A percentile compares a stretch with the other conserved stretches of the same genome.
phyloP scores from a whole-genome alignment of 2,113 vertebrate genomes.

The Antechinus flavipes region DNA sequence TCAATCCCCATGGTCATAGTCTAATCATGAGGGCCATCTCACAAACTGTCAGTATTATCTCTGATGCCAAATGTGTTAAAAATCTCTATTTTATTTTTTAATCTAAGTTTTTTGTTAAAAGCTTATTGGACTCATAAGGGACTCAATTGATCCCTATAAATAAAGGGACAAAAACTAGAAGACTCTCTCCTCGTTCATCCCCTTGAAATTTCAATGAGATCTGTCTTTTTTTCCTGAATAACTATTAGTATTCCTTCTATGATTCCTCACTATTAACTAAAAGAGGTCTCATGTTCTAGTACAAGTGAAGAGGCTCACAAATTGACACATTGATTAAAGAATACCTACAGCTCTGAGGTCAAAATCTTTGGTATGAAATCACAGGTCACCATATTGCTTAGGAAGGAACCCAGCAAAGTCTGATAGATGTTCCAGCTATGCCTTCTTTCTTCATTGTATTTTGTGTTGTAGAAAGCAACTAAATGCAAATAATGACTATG shows the following conservation, averaged over 20 bases:
- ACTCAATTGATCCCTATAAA: neutral
- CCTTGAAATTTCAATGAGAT: neutral
- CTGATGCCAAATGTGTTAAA: neutral
- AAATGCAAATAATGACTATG: neutral
- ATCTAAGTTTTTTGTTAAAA: neutral
- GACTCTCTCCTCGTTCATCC: neutral
- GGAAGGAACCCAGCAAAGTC: neutral
- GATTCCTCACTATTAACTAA: neutral
- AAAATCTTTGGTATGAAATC: neutral
- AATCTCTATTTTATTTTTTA: neutral
- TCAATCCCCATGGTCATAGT: neutral
- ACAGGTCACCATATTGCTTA: neutral
- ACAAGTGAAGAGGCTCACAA: neutral
- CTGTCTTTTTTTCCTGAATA: neutral
- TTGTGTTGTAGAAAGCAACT: neutral
- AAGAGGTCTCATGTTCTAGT: neutral
- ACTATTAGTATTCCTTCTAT: neutral
- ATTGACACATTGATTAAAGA: neutral
- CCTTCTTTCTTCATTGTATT: neutral
- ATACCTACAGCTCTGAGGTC: neutral
- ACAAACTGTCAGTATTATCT: neutral
- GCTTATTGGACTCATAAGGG: neutral
- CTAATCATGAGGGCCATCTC: neutral
- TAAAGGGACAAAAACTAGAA: neutral
- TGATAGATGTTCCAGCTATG: neutral